Base-by-base conservation (phyloP, 2,888 invertebrate genomes). In the Entomobrya multifasciata region DNA sequence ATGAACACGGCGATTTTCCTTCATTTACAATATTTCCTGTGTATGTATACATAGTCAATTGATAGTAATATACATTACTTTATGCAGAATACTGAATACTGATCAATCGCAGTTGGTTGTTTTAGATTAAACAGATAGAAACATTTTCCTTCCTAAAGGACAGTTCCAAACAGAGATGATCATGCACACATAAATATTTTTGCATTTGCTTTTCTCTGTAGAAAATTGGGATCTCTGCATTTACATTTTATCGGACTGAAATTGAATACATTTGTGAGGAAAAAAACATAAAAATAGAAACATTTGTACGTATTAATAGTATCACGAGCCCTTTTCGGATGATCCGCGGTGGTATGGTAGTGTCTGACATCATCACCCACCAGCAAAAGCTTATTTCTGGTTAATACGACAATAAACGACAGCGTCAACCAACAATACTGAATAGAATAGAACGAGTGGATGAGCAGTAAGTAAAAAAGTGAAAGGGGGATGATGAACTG, bases 401-500 rank as follows among this genome's bases (percentile, higher is more conserved):
- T 62, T 57, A 47, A 27, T 49, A 11, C n/a, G 6, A 77, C 52
- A 41, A 76, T 76, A 74, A 52, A 52, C 47, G 74, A 17, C n/a
- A n/a, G n/a, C n/a, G n/a, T n/a, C n/a, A n/a, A n/a, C n/a, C n/a
- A n/a, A n/a, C 52, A 27, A 22, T 22, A 27, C 27, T 36, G 5
- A 36, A 36, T 36, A 36, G 36, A 25, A 60, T 62, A 47, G 17
- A 25, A n/a, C 22, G 44, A 47, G 44, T 67, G 67, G 52, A 17
- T 74, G 62, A 77, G 67, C 62, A 79, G 86, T 79, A 44, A 78
- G 72, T 57, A 76, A 65, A 62, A 60, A 15, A 62, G 20, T 17
- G 44, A 47, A 60, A 47, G 17, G 36, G 17, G n/a, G 65, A 70
- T 57, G 84, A 77, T 83, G 84, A 78, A 70, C 84, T 85, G 78